A percentile compares a stretch with the other conserved stretches of the same genome.
Evolutionary conservation across 92 coral and sea anemone genomes (phyloP).

Genomic region (Epizoanthus illoricatus): DNA sequence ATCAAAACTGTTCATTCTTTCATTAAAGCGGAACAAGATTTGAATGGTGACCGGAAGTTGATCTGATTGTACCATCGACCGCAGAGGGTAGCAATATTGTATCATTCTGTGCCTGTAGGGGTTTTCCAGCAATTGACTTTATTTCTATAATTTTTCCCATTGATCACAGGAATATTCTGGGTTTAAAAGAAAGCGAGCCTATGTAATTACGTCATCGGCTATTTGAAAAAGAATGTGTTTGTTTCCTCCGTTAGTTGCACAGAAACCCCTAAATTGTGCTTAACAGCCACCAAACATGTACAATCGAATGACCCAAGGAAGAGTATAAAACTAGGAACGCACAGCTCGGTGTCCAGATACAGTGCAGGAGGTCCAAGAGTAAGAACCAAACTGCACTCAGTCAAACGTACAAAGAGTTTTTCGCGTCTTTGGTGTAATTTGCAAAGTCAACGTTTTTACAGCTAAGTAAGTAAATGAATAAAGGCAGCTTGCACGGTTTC

Average conservation of each 20-base stretch:
- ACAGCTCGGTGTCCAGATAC: conserved; percentile 1
- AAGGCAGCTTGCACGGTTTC: too few species aligned
- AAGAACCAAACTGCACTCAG: neutral
- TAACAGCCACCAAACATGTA: too few species aligned
- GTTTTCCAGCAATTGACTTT: too few species aligned
- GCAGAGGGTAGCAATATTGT: too few species aligned
- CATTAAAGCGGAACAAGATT: too few species aligned
- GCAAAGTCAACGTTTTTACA: neutral
- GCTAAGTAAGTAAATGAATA: too few species aligned
- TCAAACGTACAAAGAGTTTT: neutral
- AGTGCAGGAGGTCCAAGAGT: neutral
- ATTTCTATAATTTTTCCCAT: too few species aligned
- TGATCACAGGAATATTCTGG: too few species aligned
- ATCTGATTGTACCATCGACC: too few species aligned
- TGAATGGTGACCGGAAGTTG: too few species aligned
- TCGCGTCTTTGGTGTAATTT: neutral
- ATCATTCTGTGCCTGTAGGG: too few species aligned
- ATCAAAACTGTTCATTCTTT: too few species aligned
- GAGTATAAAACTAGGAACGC: conserved; percentile 5
- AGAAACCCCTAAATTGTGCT: neutral
- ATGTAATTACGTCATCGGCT: conserved; percentile 12
- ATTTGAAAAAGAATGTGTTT: neutral
- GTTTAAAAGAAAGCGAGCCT: neutral
- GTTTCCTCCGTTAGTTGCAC: conserved; percentile 1
- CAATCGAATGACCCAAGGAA: neutral